phyloP scores from a whole-genome alignment of 2,888 invertebrate genomes.

The Drosophila meridiana region DNA sequence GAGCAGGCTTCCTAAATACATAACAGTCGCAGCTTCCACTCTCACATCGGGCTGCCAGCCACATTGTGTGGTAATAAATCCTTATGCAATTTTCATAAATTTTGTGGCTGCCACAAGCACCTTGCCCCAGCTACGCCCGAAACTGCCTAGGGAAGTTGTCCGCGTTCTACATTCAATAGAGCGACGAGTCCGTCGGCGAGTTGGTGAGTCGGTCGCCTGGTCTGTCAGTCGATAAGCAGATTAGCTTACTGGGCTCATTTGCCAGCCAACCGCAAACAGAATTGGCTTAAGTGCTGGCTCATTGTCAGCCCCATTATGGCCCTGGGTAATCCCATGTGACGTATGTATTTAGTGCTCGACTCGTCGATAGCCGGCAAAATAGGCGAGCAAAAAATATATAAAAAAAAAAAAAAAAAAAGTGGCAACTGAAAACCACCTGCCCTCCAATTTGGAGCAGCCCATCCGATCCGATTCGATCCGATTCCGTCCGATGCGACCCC shows the following conservation, averaged over 20 bases:
- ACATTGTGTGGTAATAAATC: constrained; percentile 30
- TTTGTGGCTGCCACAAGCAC: neutral
- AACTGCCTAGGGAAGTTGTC: constrained; percentile 6
- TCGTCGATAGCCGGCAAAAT: constrained; percentile 54
- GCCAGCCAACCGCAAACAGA: constrained; percentile 59
- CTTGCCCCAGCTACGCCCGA: neutral
- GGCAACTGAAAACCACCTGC: constrained; percentile 30
- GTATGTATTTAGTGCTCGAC: constrained; percentile 46
- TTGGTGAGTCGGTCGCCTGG: constrained; percentile 15
- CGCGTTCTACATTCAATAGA: constrained; percentile 37
- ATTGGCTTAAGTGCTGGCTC: constrained; percentile 60
- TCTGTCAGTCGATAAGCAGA: constrained; percentile 57
- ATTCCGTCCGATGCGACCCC: neutral
- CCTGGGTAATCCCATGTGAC: constrained; percentile 59
- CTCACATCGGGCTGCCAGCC: constrained; percentile 4
- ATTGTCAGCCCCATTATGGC: constrained; percentile 54
- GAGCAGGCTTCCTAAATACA: neutral
- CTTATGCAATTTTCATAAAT: constrained; percentile 46
- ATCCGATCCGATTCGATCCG: neutral
- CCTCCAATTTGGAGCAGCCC: constrained; percentile 25
- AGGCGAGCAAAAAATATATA: neutral
- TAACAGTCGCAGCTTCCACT: constrained; percentile 9
- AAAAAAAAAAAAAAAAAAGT: neutral
- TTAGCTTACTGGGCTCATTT: constrained; percentile 57
- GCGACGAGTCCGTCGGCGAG: constrained; percentile 6